These are phyloP conservation scores for Clamator glandarius DNA, from an alignment of 2,797 vertebrate genomes.

Conservation along the genomic window DNA sequence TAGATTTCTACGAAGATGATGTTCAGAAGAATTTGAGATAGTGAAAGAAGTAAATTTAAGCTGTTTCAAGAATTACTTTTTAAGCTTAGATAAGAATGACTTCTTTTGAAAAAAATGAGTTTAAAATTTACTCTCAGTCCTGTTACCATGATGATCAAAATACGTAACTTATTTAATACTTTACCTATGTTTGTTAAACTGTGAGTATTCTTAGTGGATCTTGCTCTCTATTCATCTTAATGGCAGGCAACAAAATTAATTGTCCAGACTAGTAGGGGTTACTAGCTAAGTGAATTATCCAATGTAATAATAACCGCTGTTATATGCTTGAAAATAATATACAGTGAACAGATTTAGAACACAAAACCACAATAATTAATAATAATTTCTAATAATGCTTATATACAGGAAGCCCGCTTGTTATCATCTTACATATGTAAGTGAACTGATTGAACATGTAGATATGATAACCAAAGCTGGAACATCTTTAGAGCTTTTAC, in stretches of 20 bases:
- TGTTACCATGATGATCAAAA: not conserved
- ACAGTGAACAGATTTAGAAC: not conserved
- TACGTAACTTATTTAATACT: not conserved
- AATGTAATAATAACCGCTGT: not conserved
- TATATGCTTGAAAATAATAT: not conserved
- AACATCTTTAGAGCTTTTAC: not conserved
- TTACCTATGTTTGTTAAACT: not conserved
- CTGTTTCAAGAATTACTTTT: not conserved
- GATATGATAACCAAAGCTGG: not conserved
- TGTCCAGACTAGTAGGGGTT: not conserved
- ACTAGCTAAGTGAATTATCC: not conserved
- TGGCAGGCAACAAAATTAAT: not conserved
- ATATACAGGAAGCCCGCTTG: fast-evolving
- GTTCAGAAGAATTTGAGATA: not conserved
- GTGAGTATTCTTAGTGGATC: not conserved
- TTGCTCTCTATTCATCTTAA: not conserved
- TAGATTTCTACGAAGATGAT: not conserved
- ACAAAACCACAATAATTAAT: not conserved
- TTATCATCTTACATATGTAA: not conserved
- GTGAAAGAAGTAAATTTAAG: not conserved
- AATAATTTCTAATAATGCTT: not conserved
- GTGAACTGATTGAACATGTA: not conserved
- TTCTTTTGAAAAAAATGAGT: not conserved
- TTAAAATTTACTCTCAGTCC: not conserved
- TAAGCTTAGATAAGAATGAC: not conserved